A percentile compares a stretch with the other conserved stretches of the same genome.
These are phyloP conservation scores for Halcyon smyrnensis DNA, from an alignment of 2,797 vertebrate genomes.

Conservation along the genomic window DNA sequence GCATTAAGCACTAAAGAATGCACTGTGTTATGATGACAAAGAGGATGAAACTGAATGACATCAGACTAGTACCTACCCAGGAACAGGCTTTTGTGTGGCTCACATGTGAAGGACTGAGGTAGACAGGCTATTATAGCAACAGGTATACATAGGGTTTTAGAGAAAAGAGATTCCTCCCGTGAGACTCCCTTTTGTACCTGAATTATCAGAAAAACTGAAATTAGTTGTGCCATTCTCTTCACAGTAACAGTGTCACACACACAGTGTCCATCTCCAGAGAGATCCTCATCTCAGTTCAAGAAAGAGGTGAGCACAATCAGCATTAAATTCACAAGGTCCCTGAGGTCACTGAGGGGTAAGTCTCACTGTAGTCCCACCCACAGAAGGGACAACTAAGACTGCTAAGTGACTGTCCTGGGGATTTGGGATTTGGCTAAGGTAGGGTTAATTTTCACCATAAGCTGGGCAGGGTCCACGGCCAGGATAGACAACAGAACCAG, in stretches of 20 bases:
- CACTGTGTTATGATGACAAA: neutral
- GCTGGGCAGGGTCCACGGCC: no score
- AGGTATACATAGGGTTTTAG: neutral
- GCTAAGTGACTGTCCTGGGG: neutral
- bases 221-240: neutral
- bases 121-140: neutral
- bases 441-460: no score
- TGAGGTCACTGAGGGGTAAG: accelerated
- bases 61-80: neutral
- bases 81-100: neutral
- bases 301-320: neutral
- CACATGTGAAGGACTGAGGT: neutral
- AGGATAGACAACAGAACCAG: no score
- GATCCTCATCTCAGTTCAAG: accelerated
- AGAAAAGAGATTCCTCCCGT: neutral
- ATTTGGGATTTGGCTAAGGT: no score
- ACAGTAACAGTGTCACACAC: neutral
- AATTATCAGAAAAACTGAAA: neutral
- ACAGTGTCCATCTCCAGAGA: neutral
- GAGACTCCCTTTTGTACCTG: neutral
- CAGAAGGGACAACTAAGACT: no score
- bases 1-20: neutral
- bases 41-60: neutral
- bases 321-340: neutral
- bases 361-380: neutral